Percentiles rank a stretch among this genome's conserved stretches.
Conservation (phyloP, 2,113 vertebrate genomes). For the cat (Felis catus) region F.catus_Fca126_mat1.0 CM031419.1:150963001-150963500, state of each 20-base stretch:
- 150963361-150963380: not conserved
- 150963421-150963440: not conserved
- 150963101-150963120: not conserved
- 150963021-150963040: not conserved
- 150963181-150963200: not conserved
- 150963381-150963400: not conserved
- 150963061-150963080: not conserved
- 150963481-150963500: not conserved
- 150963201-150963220: not conserved
- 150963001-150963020: not conserved
- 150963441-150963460: not conserved
- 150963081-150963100: not conserved
- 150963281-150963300: not conserved
- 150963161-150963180: not conserved
- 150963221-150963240: not conserved
- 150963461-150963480: not conserved
- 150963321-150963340: not conserved
- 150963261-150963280: not conserved
- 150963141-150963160: not conserved
- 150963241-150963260: not conserved
- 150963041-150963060: not conserved
- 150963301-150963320: not conserved
- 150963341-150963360: not conserved
- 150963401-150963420: not conserved
- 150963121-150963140: not conserved